A percentile compares a stretch with the other conserved stretches of the same genome.
Conservation (phyloP, 2,888 invertebrate genomes). For the Ctenicera cuprea region DNA sequence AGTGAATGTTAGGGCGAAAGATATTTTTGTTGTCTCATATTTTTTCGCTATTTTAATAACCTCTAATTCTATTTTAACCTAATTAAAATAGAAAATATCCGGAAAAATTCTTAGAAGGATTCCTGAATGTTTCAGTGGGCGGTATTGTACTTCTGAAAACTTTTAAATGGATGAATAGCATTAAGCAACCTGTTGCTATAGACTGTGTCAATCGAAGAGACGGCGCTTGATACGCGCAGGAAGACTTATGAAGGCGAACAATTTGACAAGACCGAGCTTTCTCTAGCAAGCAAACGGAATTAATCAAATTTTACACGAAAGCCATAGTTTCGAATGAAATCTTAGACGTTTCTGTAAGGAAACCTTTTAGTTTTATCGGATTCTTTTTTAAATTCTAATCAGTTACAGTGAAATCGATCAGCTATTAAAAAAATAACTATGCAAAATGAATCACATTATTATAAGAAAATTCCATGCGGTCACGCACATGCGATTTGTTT, state of each 20-base stretch:
- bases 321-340: conserved; percentile 38
- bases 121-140: background rate
- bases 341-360: conserved; percentile 13
- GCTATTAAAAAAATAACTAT: background rate
- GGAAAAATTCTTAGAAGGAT: background rate
- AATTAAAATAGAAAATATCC: background rate
- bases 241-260: conserved; percentile 32
- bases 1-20: too few species aligned
- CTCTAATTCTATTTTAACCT: background rate
- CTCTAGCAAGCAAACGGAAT: conserved; percentile 31
- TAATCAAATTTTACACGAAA: conserved; percentile 37
- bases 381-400: conserved; percentile 14
- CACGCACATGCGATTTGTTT: conserved; percentile 13
- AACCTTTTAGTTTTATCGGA: conserved; percentile 7
- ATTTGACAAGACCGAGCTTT: conserved; percentile 11
- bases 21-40: too few species aligned
- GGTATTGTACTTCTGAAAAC: background rate
- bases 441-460: conserved; percentile 26
- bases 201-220: background rate
- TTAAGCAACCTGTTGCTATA: conserved; percentile 29
- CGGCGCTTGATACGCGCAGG: background rate
- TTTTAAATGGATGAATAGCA: conserved; percentile 4
- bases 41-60: too few species aligned
- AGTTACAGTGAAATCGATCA: background rate
- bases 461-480: conserved; percentile 6